Base-by-base conservation (phyloP, 2,888 invertebrate species). In the Leptinotarsa juncta region DNA sequence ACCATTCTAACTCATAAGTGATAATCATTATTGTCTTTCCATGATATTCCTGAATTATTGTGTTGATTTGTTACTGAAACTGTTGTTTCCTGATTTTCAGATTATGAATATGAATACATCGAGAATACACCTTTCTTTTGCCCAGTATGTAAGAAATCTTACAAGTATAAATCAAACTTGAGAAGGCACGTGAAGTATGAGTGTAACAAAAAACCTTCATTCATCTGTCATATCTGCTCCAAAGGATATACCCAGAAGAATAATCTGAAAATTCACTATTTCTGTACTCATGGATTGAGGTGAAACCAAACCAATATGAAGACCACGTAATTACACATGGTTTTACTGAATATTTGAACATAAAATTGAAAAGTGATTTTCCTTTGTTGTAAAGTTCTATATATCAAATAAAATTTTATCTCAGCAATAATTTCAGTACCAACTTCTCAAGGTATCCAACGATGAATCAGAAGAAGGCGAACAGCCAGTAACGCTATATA, bases 151-250 rank as follows among this genome's bases (percentile, higher is more conserved):
- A 60, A 62, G 23, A 73, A 74, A 57, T 62, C 49, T 15, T 94
- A 94, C 87, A 92, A 93, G 79, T 93, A 94, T 89, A 92, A 93
- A 88, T 93, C 93, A 82, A 93, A 94, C 55, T 90, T 94, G 82
- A 90, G 92, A 84, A 78, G 83, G n/a, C 85, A 85, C 73, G 76
- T 81, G 57, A 82, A 82, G 68, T 84, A 87, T 70, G 87, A 88
- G 76, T 89, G 90, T 74, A 91, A 92, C 65, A 86, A 84, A 77
- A 83, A 83, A 14, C 82, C 81, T 26, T 81, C 81, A 67, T 84
- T 83, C 67, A 74, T 78, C 67, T 84, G 84, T 65, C 50, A 72
- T n/a, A 77, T 78, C 23, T 84, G 84, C 67, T 68, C 62, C 4
- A 81, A 82, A 70, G 70, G 75, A 55, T 84, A 83, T 70, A 82